Evolutionary conservation across 2,113 vertebrate species (phyloP).

Genomic region (Zosterops pallidus): DNA sequence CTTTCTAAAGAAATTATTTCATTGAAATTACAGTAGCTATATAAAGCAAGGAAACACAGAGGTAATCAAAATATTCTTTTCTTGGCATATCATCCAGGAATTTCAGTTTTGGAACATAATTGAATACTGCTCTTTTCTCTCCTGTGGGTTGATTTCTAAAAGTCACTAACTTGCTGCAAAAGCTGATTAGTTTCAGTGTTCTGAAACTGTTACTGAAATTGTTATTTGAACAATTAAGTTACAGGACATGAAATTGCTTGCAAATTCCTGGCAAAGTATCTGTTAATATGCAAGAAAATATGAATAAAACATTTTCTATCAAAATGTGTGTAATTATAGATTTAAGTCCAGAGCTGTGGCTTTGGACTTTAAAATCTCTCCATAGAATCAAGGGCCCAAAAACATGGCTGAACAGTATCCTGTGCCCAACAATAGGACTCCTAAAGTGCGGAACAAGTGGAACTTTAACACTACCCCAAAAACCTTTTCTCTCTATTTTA

Average conservation of each 20-base stretch:
- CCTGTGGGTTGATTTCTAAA: neutral
- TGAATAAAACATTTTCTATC: neutral
- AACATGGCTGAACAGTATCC: slow-evolving; percentile 53
- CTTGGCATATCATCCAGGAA: neutral
- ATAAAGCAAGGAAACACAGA: neutral
- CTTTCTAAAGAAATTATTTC: neutral
- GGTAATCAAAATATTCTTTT: neutral
- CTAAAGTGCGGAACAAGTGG: slow-evolving; percentile 63
- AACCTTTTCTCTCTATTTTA: neutral
- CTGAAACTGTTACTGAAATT: too few relatives aligned
- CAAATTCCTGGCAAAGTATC: neutral
- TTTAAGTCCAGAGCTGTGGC: neutral
- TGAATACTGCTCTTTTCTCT: neutral
- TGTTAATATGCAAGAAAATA: neutral
- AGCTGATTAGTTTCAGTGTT: neutral
- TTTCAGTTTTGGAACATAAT: neutral
- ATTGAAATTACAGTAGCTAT: neutral
- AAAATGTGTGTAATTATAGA: neutral
- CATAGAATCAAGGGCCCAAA: neutral
- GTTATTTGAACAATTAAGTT: neutral
- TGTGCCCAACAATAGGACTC: slow-evolving; percentile 75
- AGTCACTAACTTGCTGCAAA: neutral
- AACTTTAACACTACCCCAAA: slow-evolving; percentile 65
- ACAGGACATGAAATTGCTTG: neutral
- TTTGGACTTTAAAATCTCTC: neutral